These are phyloP conservation scores for Eristalis pertinax DNA, from an alignment of 2,888 invertebrate genomes.

Conservation along the genomic window DNA sequence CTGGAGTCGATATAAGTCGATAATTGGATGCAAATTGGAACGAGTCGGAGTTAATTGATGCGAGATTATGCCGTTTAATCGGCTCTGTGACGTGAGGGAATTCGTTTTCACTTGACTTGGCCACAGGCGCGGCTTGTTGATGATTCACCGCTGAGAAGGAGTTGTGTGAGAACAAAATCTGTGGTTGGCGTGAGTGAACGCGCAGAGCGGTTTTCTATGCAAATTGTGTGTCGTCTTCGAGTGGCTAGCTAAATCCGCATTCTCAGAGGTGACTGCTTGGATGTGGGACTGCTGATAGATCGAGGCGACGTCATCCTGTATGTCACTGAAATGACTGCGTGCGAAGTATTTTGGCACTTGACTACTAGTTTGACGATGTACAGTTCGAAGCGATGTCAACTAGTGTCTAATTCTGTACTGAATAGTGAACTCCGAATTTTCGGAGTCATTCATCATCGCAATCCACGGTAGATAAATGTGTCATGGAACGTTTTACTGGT, in stretches of 20 bases:
- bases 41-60: constrained; percentile 59
- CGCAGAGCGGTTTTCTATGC: not conserved
- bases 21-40: constrained; percentile 68
- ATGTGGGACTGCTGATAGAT: not conserved
- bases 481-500: too few relatives aligned
- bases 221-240: not conserved
- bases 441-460: too few relatives aligned
- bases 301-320: not conserved
- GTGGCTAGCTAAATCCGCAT: not conserved
- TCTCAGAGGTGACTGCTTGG: not conserved
- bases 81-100: not conserved
- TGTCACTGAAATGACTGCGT: too few relatives aligned
- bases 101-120: not conserved
- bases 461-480: too few relatives aligned
- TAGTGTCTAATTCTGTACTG: too few relatives aligned
- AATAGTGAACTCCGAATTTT: too few relatives aligned
- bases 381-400: too few relatives aligned
- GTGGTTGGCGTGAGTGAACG: not conserved
- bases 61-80: constrained; percentile 49
- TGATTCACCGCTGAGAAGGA: not conserved
- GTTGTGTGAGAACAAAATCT: not conserved
- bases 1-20: constrained; percentile 42
- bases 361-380: too few relatives aligned
- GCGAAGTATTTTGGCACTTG: too few relatives aligned
- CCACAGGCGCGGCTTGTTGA: not conserved